Base-by-base conservation (phyloP, 2,888 invertebrate genomes). In the Torymus auratus region DNA sequence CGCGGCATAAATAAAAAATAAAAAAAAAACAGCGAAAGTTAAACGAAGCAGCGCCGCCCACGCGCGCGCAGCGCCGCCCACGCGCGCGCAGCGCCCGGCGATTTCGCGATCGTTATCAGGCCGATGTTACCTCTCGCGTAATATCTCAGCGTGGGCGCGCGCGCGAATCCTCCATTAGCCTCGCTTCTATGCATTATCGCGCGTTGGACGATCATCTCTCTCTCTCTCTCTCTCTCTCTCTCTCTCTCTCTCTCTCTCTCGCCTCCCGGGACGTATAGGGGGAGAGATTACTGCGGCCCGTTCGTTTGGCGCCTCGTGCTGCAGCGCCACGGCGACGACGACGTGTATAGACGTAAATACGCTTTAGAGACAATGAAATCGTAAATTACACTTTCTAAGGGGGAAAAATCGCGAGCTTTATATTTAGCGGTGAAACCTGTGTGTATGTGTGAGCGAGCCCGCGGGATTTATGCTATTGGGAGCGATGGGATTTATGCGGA, bases 91-190 rank as follows among this genome's bases (percentile, higher is more conserved):
- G 28, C 62, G 62, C 67, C 58, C 50, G 71, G 52, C 28, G 15
- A 58, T 50, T 41, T 70, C 60, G 28, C 60, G 28, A 81, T 81
- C 58, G 23, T 77, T 78, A 81, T 81, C 77, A 28, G 14, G n/a
- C 7, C 56, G 78, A 75, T 65, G 64, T 75, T 61, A 64, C 71
- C 60, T 65, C 67, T 52, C 65, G 65, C 72, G 78, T 72, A 77
- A 77, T 77, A 77, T 77, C 70, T 70, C 17, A 52, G 52, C 77
- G 78, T 72, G 78, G 72, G 78, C 78, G 78, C 78, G 78, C 78
- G 78, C 78, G 72, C 53, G 65, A 50, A 12, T 53, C 70, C 61
- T 64, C 70, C 60, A 75, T 80, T 79, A 69, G 73, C 28, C 52
- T 17, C 55, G 14, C 60, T 28, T 7, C n/a, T n/a, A 13, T 12